Conservation (phyloP, 2,888 invertebrate species). For the Drosophila multiciliata region DNA sequence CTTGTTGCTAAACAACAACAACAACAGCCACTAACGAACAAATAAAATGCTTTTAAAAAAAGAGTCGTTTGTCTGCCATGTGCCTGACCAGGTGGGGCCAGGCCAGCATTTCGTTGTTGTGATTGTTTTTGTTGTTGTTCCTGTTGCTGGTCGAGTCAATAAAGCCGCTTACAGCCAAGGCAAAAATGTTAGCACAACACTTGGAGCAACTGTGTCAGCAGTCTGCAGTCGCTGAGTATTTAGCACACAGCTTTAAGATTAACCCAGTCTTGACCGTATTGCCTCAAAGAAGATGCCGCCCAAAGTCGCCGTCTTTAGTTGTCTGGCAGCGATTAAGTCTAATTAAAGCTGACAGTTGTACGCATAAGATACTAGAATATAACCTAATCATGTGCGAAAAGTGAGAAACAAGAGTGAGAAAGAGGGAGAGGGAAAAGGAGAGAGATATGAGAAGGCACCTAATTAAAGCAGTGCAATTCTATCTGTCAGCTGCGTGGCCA, state of each 20-base stretch:
- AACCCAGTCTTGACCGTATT: slow-evolving; percentile 50
- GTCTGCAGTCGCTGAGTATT: slow-evolving; percentile 55
- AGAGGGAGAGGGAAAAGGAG: not conserved
- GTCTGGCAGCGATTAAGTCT: slow-evolving; percentile 53
- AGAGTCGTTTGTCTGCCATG: slow-evolving; percentile 67
- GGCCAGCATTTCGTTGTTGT: slow-evolving; percentile 30
- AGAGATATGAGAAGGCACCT: slow-evolving; percentile 5
- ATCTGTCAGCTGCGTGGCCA: slow-evolving; percentile 35
- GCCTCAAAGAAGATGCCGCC: slow-evolving; percentile 25
- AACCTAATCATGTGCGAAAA: slow-evolving; percentile 28
- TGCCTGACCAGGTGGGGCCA: slow-evolving; percentile 44
- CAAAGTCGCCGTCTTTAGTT: slow-evolving; percentile 2
- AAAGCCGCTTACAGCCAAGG: slow-evolving; percentile 49
- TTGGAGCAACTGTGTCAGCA: slow-evolving; percentile 51
- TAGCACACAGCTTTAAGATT: slow-evolving; percentile 69
- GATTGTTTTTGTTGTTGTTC: slow-evolving; percentile 29
- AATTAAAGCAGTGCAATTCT: slow-evolving; percentile 40
- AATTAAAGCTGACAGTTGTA: slow-evolving; percentile 69
- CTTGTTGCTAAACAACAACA: slow-evolving; percentile 71
- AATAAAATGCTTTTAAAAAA: slow-evolving; percentile 38
- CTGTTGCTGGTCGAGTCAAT: slow-evolving; percentile 39
- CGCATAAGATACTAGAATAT: slow-evolving; percentile 50
- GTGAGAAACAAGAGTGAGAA: not conserved
- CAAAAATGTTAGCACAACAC: slow-evolving; percentile 55
- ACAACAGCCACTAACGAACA: slow-evolving; percentile 45